A percentile compares a stretch with the other conserved stretches of the same genome.
phyloP scores from a whole-genome alignment of 2,888 invertebrate genomes.

The Andrena haemorrhoa region DNA sequence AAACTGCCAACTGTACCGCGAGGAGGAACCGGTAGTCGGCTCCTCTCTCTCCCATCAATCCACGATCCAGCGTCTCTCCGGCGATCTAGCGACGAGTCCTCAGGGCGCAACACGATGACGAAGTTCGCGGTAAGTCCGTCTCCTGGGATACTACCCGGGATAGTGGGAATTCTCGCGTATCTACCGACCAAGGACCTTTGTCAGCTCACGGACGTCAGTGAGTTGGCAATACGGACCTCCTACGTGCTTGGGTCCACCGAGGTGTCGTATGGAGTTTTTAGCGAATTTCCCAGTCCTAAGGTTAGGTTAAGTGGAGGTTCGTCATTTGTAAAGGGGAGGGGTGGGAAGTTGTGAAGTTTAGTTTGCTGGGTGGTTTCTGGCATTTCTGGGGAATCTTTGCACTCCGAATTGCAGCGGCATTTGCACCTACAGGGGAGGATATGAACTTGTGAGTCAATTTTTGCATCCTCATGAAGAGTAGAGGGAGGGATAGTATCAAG shows the following conservation, averaged over 20 bases:
- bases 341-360: neutral
- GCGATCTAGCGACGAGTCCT: neutral
- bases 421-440: too few relatives aligned
- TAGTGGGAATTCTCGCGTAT: neutral
- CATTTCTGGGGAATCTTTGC: neutral
- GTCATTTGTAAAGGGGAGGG: neutral
- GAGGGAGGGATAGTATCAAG: neutral
- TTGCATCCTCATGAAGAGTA: neutral
- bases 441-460: too few relatives aligned
- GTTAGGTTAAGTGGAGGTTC: too few relatives aligned
- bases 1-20: conserved; percentile 57
- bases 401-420: too few relatives aligned
- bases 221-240: too few relatives aligned
- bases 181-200: too few relatives aligned
- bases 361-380: neutral
- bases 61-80: neutral
- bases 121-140: conserved; percentile 73
- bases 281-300: too few relatives aligned
- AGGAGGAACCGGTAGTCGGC: conserved; percentile 40
- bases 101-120: conserved; percentile 63
- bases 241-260: too few relatives aligned
- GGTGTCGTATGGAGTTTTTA: too few relatives aligned
- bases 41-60: neutral
- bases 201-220: too few relatives aligned
- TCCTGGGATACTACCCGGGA: neutral